Evolutionary conservation across 2,888 invertebrate genomes (phyloP).

Genomic region (Ephialtes manifestator): DNA sequence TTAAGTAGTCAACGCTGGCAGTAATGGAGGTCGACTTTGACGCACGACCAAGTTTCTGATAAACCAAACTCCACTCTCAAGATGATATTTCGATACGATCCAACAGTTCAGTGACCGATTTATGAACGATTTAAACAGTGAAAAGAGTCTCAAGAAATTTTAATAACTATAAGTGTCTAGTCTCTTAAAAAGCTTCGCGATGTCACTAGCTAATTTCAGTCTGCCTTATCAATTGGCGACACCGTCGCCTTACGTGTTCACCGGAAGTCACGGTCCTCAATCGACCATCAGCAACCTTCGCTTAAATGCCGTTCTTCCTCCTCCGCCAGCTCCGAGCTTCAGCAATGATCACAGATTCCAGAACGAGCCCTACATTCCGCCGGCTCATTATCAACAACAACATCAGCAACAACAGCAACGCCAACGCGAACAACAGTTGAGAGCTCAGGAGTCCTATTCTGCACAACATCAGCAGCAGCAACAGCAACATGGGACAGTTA

Average conservation of each 20-base stretch:
- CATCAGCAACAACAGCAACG: constrained; percentile 73
- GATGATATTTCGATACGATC: constrained; percentile 27
- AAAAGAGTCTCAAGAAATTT: constrained; percentile 30
- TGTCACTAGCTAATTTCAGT: constrained; percentile 84
- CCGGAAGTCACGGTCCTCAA: constrained; percentile 75
- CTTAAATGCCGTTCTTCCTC: constrained; percentile 79
- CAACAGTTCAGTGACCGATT: constrained; percentile 11
- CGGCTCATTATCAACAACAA: constrained; percentile 78
- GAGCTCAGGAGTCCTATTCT: constrained; percentile 62
- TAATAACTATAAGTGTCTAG: constrained; percentile 54
- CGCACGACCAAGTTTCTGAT: constrained; percentile 45
- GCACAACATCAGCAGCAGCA: constrained; percentile 68
- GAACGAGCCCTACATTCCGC: constrained; percentile 81
- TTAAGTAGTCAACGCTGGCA: constrained; percentile 24
- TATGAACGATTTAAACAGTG: constrained; percentile 4
- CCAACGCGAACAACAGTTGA: constrained; percentile 68
- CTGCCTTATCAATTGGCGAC: constrained; percentile 82
- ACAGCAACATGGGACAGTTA: constrained; percentile 60
- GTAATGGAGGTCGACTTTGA: constrained; percentile 70
- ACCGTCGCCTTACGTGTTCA: constrained; percentile 81
- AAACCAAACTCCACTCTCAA: constrained; percentile 10
- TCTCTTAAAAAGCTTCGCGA: constrained; percentile 66
- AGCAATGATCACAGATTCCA: constrained; percentile 76
- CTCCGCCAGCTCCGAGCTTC: constrained; percentile 75
- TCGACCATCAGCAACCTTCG: constrained; percentile 79